These are phyloP conservation scores for Acleris cristana DNA, from an alignment of 2,888 invertebrate species.

Conservation along the genomic window DNA sequence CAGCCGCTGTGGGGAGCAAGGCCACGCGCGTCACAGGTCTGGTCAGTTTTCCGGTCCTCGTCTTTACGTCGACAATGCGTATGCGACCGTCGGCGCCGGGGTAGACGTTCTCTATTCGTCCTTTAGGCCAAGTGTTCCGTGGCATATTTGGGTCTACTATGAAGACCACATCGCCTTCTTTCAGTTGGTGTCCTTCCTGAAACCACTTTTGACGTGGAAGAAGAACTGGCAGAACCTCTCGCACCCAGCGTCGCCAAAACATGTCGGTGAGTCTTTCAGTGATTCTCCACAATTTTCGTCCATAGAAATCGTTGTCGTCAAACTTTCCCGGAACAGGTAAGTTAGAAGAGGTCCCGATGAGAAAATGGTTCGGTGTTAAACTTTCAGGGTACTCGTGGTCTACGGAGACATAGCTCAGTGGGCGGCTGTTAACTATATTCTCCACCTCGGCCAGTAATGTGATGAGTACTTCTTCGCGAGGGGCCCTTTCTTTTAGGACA, in stretches of 20 bases:
- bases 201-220: slow-evolving; percentile 7
- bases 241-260: slow-evolving; percentile 20
- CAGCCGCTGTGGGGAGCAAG: too few relatives aligned
- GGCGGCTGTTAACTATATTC: neutral
- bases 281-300: slow-evolving; percentile 8
- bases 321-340: neutral
- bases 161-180: slow-evolving; percentile 11
- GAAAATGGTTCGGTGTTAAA: slow-evolving; percentile 34
- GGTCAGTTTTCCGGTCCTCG: slow-evolving; percentile 14
- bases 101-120: neutral
- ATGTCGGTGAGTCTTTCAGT: slow-evolving; percentile 13
- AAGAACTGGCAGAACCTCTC: neutral
- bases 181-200: neutral
- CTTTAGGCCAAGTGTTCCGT: slow-evolving; percentile 28
- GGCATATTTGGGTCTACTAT: neutral
- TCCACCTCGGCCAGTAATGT: neutral
- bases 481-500: neutral
- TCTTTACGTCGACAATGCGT: slow-evolving; percentile 27
- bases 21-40: slow-evolving; percentile 24
- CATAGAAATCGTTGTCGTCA: neutral
- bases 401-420: slow-evolving; percentile 38
- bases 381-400: slow-evolving; percentile 37
- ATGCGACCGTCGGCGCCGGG: slow-evolving; percentile 15
- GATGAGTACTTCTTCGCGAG: neutral
- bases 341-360: neutral